Base-by-base conservation (phyloP, 2,113 vertebrate genomes). In the Pedionomus torquatus region DNA sequence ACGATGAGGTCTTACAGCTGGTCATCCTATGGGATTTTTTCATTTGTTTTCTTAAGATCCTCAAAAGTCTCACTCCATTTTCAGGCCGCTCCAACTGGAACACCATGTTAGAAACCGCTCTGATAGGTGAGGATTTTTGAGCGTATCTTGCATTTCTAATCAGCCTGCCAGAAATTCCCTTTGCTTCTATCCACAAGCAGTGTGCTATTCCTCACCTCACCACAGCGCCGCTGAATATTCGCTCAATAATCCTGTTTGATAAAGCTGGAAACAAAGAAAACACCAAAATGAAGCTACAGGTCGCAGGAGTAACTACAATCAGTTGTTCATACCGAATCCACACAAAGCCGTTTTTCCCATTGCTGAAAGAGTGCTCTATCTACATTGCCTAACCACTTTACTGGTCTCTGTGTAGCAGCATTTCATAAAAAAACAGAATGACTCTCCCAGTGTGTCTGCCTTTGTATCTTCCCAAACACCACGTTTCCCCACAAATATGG, bases 201-300 rank as follows among this genome's bases (percentile, higher is more conserved):
- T 18, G 39, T 33, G 60, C 11, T 69, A 35, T 49, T 94, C 95
- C 98, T 98, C 97, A 99, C 99, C 99, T 98, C 94, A 99, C 99
- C 71, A 99, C 99, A 48, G 99, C 99, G 11, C 99, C 99, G 44
- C 99, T 99, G 98, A 99, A 99, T 98, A 99, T 98, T 79, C 99
- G 98, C 96, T 99, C 99, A 78, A 99, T 99, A 91, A 99, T 99
- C 96, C 99, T 99, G 98, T 97, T 99, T 60, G 99, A 99, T 54
- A 99, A 99, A 54, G 99, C 99, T 99, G 98, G 86, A 98, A 89
- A 88, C 87, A 93, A 98, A 94, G 84, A 96, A 95, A 94, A 94
- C 94, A 90, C 87, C 95, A 96, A 96, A 93, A 90, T 87, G 71
- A 98, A 95, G 79, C 77, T 64, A 80, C 60, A 93, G 44, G 46